Evolutionary conservation across 2,113 vertebrate species (phyloP), one percentile per base, ranked within the genome.

Genomic region (Grammomys surdaster): DNA sequence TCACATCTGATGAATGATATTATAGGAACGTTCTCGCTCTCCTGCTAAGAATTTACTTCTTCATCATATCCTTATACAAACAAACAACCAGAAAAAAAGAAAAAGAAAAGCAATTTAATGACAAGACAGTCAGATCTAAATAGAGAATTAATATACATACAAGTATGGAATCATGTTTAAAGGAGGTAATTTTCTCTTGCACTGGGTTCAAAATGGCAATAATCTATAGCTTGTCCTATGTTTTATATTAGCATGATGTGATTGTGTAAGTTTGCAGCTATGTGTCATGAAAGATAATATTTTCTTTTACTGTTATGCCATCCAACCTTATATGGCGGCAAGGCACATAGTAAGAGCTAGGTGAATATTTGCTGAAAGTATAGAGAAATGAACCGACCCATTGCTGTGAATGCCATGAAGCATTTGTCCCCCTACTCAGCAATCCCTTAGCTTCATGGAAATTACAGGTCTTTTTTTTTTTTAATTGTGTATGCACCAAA

Each of bases 361-460:
- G 5, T 56, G 88, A 85, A 92, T 70, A 86, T 75, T 69, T 95
- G 72, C 90, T 56, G 43, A 93, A 78, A 78, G 67, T 43, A 81
- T 3, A 14, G 91, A 88, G 43, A 7, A 69, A 82, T 90, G 2
- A 87, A 93, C 54, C 73, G 17, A 87, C 90, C 11, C 48, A 17
- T 43, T 58, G 88, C 88, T 73, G 16, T 63, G 90, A 88, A 92
- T 24, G 78, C 14, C 4, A 72, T 60, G 88, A 13, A 75, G 20
- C 63, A 31, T 93, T 78, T 95, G 33, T 19, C 85, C 4, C 4
- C 1, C 7, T 93, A 40, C 46, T 75, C 51, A 87, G 91, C 70
- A 88, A 89, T 89, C 1, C 5, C 33, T 76, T 85, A 63, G 28
- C 56, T 89, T 80, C 95, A 82, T 36, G 67, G 16, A 3, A 93